Evolutionary conservation across 2,113 vertebrate species (phyloP).

Genomic region (Tonatia bakeri): DNA sequence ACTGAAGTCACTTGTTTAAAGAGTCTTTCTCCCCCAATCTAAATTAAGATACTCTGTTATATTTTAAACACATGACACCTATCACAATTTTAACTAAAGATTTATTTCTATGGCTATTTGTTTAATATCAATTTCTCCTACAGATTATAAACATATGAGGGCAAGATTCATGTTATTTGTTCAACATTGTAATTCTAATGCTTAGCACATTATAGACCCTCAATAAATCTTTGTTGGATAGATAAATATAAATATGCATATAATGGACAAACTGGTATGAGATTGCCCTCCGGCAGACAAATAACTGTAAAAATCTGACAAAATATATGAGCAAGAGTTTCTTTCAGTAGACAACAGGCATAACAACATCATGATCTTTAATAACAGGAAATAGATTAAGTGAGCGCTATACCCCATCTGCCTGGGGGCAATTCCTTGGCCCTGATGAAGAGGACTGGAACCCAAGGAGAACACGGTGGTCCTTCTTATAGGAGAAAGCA

Average conservation of each 20-base stretch:
- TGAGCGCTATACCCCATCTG: not conserved
- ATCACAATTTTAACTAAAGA: not conserved
- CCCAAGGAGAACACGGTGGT: not conserved
- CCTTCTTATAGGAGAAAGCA: not conserved
- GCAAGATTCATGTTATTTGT: not conserved
- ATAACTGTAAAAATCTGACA: not conserved
- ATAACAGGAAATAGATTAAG: not conserved
- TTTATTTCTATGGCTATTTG: not conserved
- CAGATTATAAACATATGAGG: rapidly evolving
- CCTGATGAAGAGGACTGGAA: not conserved
- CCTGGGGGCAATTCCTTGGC: not conserved
- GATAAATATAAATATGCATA: not conserved
- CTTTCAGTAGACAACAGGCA: not conserved
- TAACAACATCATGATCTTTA: not conserved
- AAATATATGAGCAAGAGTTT: not conserved
- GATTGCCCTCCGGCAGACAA: not conserved
- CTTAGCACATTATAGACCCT: not conserved
- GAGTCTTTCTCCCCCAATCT: not conserved
- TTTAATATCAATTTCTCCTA: not conserved
- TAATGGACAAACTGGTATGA: not conserved
- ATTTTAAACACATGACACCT: not conserved
- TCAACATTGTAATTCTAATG: not conserved
- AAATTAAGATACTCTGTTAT: not conserved
- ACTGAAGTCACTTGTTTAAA: not conserved
- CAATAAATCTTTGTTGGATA: not conserved